Base-by-base conservation (phyloP, 1,140 invertebrate species). In the Cylas formicarius region DNA sequence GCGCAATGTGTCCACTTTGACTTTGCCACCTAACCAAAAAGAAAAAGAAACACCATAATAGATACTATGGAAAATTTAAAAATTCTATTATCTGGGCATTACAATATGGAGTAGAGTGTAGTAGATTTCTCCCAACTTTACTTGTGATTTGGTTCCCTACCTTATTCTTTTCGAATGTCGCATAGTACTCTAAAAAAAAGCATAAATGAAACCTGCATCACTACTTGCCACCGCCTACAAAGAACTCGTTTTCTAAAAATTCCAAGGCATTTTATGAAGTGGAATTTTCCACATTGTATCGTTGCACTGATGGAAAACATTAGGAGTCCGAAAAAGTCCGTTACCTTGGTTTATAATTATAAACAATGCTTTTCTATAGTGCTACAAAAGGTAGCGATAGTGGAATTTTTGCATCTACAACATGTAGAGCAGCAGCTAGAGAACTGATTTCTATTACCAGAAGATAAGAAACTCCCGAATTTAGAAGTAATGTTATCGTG, bases 81-180 rank as follows among this genome's bases (percentile, higher is more conserved):
- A n/a, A n/a, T n/a, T n/a, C n/a, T n/a, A n/a, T n/a, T n/a, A n/a
- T n/a, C n/a, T n/a, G n/a, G n/a, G n/a, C n/a, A n/a, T n/a, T n/a
- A n/a, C n/a, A n/a, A n/a, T n/a, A n/a, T n/a, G n/a, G n/a, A n/a
- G n/a, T n/a, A n/a, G n/a, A n/a, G n/a, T 26, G 24, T 26, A 11
- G 16, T 14, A 28, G 5, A 28, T 28, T 28, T 14, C 27, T 28
- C 27, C 16, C 27, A 31, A 44, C 41, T 44, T 27, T 20, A 44
- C 10, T 28, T 32, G 41, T n/a, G 28, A 32, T 44, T 42, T 16
- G 19, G 26, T 22, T 35, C 41, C 16, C 18, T 28, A 35, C 27
- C 21, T 33, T 44, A 32, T 28, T 35, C 41, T 32, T 33, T 43
- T 22, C 26, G 28, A 43, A 43, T 43, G 13, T 40, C 26, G 28